A percentile compares a stretch with the other conserved stretches of the same genome.
These are phyloP conservation scores for Tetanocera ferruginea DNA, from an alignment of 2,888 invertebrate genomes.

Conservation along the genomic window DNA sequence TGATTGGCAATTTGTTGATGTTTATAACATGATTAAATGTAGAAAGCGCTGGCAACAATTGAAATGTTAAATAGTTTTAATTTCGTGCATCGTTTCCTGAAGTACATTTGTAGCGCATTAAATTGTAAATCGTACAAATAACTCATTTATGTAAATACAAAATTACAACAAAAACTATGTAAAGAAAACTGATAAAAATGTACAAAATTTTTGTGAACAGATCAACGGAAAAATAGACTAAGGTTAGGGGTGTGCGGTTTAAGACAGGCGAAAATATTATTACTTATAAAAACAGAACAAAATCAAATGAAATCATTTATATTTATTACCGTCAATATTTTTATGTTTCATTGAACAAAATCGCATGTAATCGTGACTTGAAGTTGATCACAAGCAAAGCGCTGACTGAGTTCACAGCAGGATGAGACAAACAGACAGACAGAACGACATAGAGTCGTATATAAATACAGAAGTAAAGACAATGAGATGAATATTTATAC, in stretches of 20 bases:
- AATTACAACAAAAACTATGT: conserved; percentile 9
- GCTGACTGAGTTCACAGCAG: conserved; percentile 10
- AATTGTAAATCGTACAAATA: conserved; percentile 28
- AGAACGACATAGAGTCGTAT: conserved; percentile 38
- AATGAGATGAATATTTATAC: too few species aligned
- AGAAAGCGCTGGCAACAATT: not conserved
- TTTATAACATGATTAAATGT: not conserved
- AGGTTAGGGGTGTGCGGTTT: not conserved
- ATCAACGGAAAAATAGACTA: not conserved
- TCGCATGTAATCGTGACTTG: conserved; percentile 50
- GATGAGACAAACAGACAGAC: conserved; percentile 52
- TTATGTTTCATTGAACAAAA: conserved; percentile 56
- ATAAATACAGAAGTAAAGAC: not conserved
- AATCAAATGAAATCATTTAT: conserved; percentile 52
- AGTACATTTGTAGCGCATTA: not conserved
- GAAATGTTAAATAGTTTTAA: conserved; percentile 3
- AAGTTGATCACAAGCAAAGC: conserved; percentile 26
- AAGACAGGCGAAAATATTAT: not conserved
- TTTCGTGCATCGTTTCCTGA: not conserved
- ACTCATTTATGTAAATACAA: conserved; percentile 30
- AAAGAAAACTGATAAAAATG: conserved; percentile 36
- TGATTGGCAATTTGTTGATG: not conserved
- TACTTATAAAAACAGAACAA: not conserved
- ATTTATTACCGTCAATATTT: conserved; percentile 57
- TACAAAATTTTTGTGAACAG: conserved; percentile 23